Evolutionary conservation across 2,797 vertebrate species (phyloP).

Genomic region (Rhyacichthys aspro): DNA sequence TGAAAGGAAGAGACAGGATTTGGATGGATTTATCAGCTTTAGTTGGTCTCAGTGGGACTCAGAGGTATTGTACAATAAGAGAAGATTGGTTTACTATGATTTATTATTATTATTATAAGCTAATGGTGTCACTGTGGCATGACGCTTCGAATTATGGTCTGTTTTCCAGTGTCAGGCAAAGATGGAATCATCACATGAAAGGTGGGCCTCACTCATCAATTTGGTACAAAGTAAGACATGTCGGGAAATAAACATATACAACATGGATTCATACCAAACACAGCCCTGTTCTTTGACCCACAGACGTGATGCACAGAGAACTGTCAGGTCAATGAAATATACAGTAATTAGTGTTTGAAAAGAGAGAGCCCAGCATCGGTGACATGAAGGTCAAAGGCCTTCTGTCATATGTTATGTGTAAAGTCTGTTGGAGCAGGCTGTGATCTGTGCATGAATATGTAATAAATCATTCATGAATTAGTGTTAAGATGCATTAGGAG

Average conservation of each 20-base stretch:
- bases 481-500: constrained; percentile 20
- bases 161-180: neutral
- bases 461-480: constrained; percentile 31
- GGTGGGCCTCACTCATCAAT: neutral
- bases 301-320: neutral
- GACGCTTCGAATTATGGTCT: neutral
- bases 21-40: constrained; percentile 39
- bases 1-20: constrained; percentile 22
- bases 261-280: constrained; percentile 3
- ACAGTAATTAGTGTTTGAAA: constrained; percentile 7
- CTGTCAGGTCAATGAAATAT: neutral
- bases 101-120: neutral
- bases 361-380: neutral
- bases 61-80: no score
- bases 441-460: neutral
- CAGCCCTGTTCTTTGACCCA: constrained; percentile 1
- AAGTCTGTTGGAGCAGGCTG: no score
- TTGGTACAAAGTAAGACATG: neutral
- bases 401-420: neutral
- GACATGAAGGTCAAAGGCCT: neutral
- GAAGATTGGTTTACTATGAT: constrained; percentile 7
- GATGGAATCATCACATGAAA: neutral
- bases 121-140: neutral
- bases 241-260: neutral
- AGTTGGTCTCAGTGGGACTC: constrained; percentile 7